Evolutionary conservation across 2,888 invertebrate genomes (phyloP), one percentile per base, ranked within the genome.

Genomic region (Carabus problematicus): DNA sequence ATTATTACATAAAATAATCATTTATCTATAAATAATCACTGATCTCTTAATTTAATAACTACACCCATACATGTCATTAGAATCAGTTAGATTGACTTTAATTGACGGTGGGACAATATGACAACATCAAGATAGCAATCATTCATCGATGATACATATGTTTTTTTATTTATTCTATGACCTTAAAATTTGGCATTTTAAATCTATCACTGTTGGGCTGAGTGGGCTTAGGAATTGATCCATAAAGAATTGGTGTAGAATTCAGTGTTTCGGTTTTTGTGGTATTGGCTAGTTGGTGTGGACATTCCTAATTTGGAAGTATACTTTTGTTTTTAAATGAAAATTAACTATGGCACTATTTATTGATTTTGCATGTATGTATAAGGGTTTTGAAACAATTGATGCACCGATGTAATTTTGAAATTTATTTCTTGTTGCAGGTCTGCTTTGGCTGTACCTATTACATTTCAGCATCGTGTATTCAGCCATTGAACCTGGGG

Each of bases 401-500:
- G 8, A 52, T 16, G 11, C 9, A 29, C 29, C 29, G 18, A 29
- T 56, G 18, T 29, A 8, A 12, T 55, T 55, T 55, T 55, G 8
- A 55, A 18, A 8, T 16, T 52, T 71, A 39, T 52, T 64, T 74
- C 75, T 75, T 73, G 70, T 82, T 81, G 68, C 77, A 82, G 82
- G 80, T 76, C 76, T 82, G 71, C 75, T 82, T 72, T 82, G 81
- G 81, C 77, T 82, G 71, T 79, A 78, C 75, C 78, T 82, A 66
- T 75, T 81, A 72, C 79, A 78, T 77, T 77, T 79, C 76, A 79
- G 79, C 74, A 76, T 77, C 75, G 78, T 77, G 78, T 79, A 76
- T 74, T 75, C 79, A 76, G 80, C 81, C 77, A 79, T 81, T 77
- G 81, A 82, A 79, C 82, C 82, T 70, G 82, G 82, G 75, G 82